A percentile compares a stretch with the other conserved stretches of the same genome.
Evolutionary conservation across 2,888 invertebrate genomes (phyloP).

Genomic region (Drosophila quinaria): DNA sequence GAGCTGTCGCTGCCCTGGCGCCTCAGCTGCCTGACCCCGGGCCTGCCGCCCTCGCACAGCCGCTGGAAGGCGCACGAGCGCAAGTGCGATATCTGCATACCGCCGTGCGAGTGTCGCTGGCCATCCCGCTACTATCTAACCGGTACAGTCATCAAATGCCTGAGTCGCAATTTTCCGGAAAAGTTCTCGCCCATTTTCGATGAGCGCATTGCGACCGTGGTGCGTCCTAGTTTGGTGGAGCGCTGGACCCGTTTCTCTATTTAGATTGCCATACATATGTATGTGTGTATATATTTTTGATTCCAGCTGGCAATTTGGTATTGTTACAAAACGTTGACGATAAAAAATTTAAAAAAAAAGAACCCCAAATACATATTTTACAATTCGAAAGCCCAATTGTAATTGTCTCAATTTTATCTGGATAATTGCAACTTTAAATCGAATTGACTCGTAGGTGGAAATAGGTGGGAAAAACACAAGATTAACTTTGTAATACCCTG

Average conservation of each 20-base stretch:
- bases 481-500: conserved; percentile 12
- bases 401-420: conserved; percentile 44
- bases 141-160: conserved; percentile 63
- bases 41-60: conserved; percentile 6
- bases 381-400: neutral
- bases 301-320: neutral
- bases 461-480: neutral
- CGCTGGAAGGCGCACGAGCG: conserved; percentile 48
- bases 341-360: neutral
- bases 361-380: neutral
- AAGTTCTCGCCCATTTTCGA: conserved; percentile 71
- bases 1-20: conserved; percentile 59
- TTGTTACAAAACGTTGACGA: neutral
- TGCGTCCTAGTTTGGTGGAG: conserved; percentile 61
- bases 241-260: conserved; percentile 75
- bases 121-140: conserved; percentile 68
- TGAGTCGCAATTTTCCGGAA: conserved; percentile 67
- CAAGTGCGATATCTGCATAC: conserved; percentile 49
- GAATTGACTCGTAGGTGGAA: conserved; percentile 8
- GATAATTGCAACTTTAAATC: conserved; percentile 50
- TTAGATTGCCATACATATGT: conserved; percentile 20
- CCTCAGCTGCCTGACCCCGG: conserved; percentile 33
- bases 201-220: conserved; percentile 43
- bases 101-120: conserved; percentile 73
- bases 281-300: neutral